Conservation (phyloP, 2,888 invertebrate genomes). For the Oxycera nigricornis region DNA sequence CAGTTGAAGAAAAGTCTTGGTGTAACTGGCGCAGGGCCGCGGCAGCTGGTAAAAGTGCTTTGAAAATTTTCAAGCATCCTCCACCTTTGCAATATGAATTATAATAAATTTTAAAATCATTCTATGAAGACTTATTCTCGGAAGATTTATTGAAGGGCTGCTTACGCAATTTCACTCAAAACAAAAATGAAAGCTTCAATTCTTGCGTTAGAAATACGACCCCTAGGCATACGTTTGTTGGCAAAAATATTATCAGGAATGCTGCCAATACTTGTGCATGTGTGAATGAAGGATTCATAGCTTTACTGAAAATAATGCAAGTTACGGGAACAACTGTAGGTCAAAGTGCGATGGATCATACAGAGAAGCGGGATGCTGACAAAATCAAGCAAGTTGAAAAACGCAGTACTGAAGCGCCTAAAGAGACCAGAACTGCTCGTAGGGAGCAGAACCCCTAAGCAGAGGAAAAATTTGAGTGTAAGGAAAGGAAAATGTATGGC, state of each 20-base stretch:
- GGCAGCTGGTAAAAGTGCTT: neutral
- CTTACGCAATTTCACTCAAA: neutral
- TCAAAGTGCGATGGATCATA: neutral
- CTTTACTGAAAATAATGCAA: neutral
- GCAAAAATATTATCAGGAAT: neutral
- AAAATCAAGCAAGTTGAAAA: neutral
- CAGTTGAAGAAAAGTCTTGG: neutral
- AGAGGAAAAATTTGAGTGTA: neutral
- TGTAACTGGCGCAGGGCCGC: neutral
- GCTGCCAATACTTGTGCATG: neutral
- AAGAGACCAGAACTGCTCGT: neutral
- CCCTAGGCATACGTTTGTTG: neutral
- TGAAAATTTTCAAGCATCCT: neutral
- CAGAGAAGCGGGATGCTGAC: neutral
- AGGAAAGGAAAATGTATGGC: neutral
- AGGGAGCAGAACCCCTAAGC: neutral
- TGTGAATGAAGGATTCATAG: neutral
- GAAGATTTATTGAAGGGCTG: neutral
- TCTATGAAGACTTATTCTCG: neutral
- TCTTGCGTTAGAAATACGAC: neutral
- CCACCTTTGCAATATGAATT: neutral
- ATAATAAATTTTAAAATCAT: neutral
- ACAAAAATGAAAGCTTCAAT: neutral
- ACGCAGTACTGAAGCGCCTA: neutral
- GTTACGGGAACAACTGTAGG: neutral